Percentiles rank a stretch among this genome's conserved stretches.
Conservation (phyloP, 2,113 vertebrate species). For the Coreoperca whiteheadi region DNA sequence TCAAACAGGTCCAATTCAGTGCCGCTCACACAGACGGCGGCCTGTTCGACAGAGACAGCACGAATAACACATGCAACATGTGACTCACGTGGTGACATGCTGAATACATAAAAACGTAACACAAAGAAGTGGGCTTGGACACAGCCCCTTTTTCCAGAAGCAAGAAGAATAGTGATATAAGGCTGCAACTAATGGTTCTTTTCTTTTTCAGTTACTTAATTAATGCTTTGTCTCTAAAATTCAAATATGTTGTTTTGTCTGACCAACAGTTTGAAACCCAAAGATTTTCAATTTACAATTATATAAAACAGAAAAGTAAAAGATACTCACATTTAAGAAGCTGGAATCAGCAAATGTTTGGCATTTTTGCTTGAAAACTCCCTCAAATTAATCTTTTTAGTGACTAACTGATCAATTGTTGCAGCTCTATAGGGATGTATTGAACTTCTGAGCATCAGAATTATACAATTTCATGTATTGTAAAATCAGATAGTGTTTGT, state of each 20-base stretch:
- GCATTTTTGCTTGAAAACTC: not conserved
- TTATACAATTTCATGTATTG: not conserved
- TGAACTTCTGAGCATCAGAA: not conserved
- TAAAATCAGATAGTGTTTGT: slow-evolving; percentile 1
- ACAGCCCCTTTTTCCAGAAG: slow-evolving; percentile 47
- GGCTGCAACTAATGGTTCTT: slow-evolving; percentile 10
- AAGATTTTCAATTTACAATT: not conserved
- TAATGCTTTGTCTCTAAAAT: too few species aligned
- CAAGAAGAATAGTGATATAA: slow-evolving; percentile 16
- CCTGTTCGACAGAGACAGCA: slow-evolving; percentile 51
- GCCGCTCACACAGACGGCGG: slow-evolving; percentile 40
- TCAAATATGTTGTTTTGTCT: slow-evolving; percentile 11
- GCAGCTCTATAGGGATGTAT: not conserved
- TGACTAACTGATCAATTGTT: not conserved
- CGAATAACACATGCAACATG: slow-evolving; percentile 59
- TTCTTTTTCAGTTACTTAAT: not conserved
- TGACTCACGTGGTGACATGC: slow-evolving; percentile 61
- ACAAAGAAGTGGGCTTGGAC: slow-evolving; percentile 26
- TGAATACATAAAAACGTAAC: slow-evolving; percentile 63
- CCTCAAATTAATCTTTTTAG: not conserved
- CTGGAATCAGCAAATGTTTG: not conserved
- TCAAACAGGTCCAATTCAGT: slow-evolving; percentile 62
- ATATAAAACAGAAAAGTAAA: not conserved
- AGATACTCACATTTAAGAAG: not conserved
- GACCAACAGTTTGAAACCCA: not conserved